Conservation (phyloP, 2,797 vertebrate species). For the Eupleurogrammus muticus region DNA sequence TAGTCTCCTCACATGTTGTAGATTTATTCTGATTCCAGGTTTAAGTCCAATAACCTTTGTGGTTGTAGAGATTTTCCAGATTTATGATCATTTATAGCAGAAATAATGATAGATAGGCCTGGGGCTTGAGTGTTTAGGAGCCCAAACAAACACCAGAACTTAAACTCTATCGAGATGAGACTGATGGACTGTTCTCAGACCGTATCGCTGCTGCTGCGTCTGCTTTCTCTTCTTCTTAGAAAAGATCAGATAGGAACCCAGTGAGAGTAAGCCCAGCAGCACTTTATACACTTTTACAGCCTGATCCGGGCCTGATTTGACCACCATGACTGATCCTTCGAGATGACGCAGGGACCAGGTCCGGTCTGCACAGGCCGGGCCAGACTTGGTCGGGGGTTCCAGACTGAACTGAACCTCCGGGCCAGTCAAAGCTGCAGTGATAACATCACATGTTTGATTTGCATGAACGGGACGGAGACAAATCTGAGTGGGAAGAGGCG, state of each 20-base stretch:
- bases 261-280: slow-evolving; percentile 27
- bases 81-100: too few species aligned
- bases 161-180: not conserved
- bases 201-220: slow-evolving; percentile 17
- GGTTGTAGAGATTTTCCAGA: too few species aligned
- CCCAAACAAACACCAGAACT: slow-evolving; percentile 6
- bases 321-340: slow-evolving; percentile 6
- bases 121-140: slow-evolving; percentile 3
- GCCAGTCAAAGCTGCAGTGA: slow-evolving; percentile 22
- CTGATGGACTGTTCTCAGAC: not conserved
- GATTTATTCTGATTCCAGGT: too few species aligned
- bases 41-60: too few species aligned
- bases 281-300: not conserved
- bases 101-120: not conserved
- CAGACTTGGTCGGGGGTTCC: not conserved
- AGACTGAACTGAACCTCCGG: slow-evolving; percentile 13
- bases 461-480: slow-evolving; percentile 11
- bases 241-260: slow-evolving; percentile 19
- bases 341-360: not conserved
- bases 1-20: too few species aligned
- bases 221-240: slow-evolving; percentile 6
- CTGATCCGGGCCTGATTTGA: slow-evolving; percentile 15
- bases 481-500: not conserved
- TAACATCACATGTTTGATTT: slow-evolving; percentile 38
- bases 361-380: not conserved